Conservation (phyloP, 2,113 vertebrate species). For the Ginglymostoma cirratum region DNA sequence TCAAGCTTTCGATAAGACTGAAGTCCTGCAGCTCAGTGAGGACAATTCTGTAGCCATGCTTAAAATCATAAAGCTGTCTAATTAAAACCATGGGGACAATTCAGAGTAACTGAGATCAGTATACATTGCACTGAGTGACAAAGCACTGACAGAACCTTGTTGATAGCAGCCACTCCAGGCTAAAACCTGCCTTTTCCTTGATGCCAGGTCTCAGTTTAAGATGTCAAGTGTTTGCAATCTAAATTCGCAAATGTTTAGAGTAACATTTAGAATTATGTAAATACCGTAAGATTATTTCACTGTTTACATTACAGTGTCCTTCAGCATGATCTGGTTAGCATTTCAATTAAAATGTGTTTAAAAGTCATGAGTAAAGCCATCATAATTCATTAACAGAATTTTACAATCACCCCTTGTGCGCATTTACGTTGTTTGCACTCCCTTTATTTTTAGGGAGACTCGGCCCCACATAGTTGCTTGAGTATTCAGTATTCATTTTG, state of each 20-base stretch:
- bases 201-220: background rate
- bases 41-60: background rate
- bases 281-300: background rate
- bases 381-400: background rate
- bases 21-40: background rate
- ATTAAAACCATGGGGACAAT: background rate
- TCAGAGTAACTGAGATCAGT: background rate
- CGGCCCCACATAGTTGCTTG: background rate
- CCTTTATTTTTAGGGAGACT: background rate
- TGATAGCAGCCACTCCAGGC: background rate
- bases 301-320: background rate
- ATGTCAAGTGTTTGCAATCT: background rate
- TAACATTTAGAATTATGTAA: background rate
- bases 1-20: background rate
- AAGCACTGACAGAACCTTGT: background rate
- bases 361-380: background rate
- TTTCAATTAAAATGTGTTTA: conserved; percentile 21
- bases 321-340: background rate
- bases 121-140: background rate
- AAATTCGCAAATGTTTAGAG: background rate
- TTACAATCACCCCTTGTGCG: background rate
- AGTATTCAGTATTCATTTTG: background rate
- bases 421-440: background rate
- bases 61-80: background rate
- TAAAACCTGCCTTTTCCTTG: background rate